These are phyloP conservation scores for Drosophila neotestacea DNA, from an alignment of 2,888 invertebrate genomes.

Conservation along the genomic window DNA sequence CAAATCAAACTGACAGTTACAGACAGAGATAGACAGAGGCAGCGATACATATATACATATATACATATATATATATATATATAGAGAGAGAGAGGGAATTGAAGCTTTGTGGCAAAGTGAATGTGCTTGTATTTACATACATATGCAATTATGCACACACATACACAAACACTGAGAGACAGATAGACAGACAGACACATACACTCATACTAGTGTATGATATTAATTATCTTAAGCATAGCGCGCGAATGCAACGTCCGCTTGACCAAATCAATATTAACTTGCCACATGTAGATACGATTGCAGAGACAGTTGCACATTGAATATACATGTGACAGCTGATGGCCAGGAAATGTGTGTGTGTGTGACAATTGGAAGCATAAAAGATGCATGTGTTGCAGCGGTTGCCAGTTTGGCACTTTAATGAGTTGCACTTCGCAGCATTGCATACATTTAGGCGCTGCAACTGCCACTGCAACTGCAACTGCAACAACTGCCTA, in stretches of 20 bases:
- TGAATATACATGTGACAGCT: conserved; percentile 32
- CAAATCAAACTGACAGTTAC: conserved; percentile 68
- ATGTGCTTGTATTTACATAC: conserved; percentile 31
- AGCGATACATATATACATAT: conserved; percentile 3
- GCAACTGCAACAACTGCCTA: conserved; percentile 14
- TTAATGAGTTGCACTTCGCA: conserved; percentile 59
- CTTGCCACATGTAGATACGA: conserved; percentile 47
- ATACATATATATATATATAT: background rate
- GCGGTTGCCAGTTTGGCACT: conserved; percentile 43
- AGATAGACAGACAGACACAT: background rate
- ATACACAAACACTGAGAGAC: background rate
- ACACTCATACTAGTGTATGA: conserved; percentile 29
- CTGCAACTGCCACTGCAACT: conserved; percentile 12
- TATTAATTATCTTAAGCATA: conserved; percentile 69
- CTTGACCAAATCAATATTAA: conserved; percentile 80
- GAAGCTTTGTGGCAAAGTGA: conserved; percentile 23
- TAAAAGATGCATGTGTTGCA: conserved; percentile 53
- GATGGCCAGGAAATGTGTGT: conserved; percentile 4
- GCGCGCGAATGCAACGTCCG: conserved; percentile 58
- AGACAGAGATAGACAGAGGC: background rate
- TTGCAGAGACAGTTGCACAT: conserved; percentile 38
- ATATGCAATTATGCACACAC: conserved; percentile 32
- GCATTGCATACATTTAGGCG: conserved; percentile 61
- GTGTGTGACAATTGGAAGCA: conserved; percentile 29
- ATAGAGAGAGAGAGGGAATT: conserved; percentile 4